Evolutionary conservation across 2,113 vertebrate species (phyloP), one percentile per base, ranked within the genome.

Genomic region (Mormoops blainvillei): DNA sequence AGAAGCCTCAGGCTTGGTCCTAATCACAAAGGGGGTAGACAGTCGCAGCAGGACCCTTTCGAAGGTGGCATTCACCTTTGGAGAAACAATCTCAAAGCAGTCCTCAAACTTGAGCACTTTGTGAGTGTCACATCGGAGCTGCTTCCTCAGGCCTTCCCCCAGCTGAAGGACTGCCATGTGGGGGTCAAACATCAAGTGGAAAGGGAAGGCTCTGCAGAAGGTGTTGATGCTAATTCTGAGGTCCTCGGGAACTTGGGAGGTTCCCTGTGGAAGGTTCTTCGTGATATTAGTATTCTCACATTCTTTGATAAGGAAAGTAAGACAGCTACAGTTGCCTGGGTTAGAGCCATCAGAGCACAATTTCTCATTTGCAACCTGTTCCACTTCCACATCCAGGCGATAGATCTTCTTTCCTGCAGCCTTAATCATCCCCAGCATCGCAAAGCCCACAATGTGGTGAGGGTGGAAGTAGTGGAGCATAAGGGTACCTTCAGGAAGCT

Each of bases 131-230:
- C 99, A 99, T 96, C 99, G 99, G 94, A 99, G 98, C 96, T 99
- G 99, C 95, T 99, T 99, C 94, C 99, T 98, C 67, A 99, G 98
- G 56, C 99, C 99, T 98, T 99, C 99, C 43, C 99, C 99, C 38
- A 99, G 99, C 98, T 99, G 99, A 78, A 99, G 98, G 41, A 99
- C 94, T 48, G 99, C 97, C 99, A 99, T 99, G 96, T 98, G 98
- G 74, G 99, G 98, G 90, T 99, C 99, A 96, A 99, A 99, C 98
- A 99, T 99, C 87, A 99, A 96, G 94, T 99, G 99, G 98, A 99
- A 99, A 0, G 99, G 99, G 89, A 99, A 99, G 76, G 99, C 99
- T 97, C 99, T 98, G 98, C 99, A 99, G 98, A 99, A 99, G 16
- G 99, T 99, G 97, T 97, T 99, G 98, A 99, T 99, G 97, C 99